These are phyloP conservation scores for Calvadosia cruxmelitensis DNA, from an alignment of 30 jellyfish, hydroid and myxozoan genomes.

Conservation along the genomic window DNA sequence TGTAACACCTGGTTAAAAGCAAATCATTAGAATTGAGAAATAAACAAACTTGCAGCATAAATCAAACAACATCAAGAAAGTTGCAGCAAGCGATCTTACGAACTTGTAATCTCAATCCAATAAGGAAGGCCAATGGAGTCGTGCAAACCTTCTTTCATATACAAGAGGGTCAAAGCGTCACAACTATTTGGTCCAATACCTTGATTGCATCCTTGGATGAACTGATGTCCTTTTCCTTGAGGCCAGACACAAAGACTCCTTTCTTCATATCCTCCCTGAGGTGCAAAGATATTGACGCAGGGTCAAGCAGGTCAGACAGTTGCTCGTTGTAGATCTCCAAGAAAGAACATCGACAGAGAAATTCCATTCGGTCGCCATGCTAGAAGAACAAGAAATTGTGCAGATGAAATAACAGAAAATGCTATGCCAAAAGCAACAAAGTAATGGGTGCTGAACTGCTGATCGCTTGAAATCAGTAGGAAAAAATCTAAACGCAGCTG, in stretches of 20 bases:
- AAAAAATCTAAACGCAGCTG: too few species aligned
- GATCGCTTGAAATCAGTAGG: too few species aligned
- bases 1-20: not conserved
- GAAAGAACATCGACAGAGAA: slow-evolving; percentile 81
- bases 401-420: too few species aligned
- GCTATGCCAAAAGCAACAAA: too few species aligned
- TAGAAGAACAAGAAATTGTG: slow-evolving; percentile 9
- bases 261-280: slow-evolving; percentile 79
- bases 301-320: slow-evolving; percentile 71
- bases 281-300: slow-evolving; percentile 79
- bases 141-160: too few species aligned
- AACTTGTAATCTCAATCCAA: too few species aligned
- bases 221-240: slow-evolving; percentile 71
- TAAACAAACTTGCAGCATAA: not conserved
- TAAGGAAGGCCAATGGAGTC: too few species aligned
- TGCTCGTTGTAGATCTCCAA: slow-evolving; percentile 92
- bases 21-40: not conserved
- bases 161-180: too few species aligned
- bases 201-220: slow-evolving; percentile 89
- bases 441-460: too few species aligned
- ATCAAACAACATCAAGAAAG: too few species aligned
- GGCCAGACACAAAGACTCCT: slow-evolving; percentile 91
- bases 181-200: slow-evolving; percentile 26
- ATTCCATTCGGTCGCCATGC: slow-evolving; percentile 93
- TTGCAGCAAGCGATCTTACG: too few species aligned